A percentile compares a stretch with the other conserved stretches of the same genome.
phyloP scores from a whole-genome alignment of 2,113 vertebrate genomes.

The Panthera tigris region DNA sequence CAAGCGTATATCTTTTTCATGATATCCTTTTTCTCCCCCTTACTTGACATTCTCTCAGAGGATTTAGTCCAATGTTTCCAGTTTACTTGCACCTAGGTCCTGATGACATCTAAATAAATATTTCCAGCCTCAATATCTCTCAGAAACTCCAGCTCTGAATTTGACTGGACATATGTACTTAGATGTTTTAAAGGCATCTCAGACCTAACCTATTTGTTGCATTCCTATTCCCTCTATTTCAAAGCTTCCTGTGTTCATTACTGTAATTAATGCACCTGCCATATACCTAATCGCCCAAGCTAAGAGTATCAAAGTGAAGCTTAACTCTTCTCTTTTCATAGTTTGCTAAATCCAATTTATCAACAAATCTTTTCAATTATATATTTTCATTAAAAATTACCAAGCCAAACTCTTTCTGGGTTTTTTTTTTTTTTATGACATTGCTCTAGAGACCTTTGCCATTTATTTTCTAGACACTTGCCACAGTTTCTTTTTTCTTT shows the following conservation, averaged over 20 bases:
- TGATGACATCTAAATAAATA: constrained; percentile 29
- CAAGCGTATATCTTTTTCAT: constrained; percentile 40
- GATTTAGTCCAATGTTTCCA: constrained; percentile 39
- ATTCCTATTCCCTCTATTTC: background rate
- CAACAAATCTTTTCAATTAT: background rate
- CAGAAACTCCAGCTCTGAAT: background rate
- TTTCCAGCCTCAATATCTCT: background rate
- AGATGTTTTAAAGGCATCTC: background rate
- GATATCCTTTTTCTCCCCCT: background rate
- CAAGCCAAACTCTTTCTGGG: background rate
- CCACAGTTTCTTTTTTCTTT: background rate
- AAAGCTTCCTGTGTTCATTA: background rate
- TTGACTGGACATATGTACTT: background rate
- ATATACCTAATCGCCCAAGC: background rate
- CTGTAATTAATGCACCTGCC: background rate
- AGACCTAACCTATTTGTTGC: background rate
- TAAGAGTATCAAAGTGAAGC: background rate
- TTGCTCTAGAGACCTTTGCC: background rate
- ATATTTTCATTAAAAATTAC: background rate
- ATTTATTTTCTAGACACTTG: background rate
- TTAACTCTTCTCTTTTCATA: background rate
- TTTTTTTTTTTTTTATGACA: background rate
- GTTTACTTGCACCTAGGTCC: constrained; percentile 19
- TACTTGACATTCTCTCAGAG: constrained; percentile 8
- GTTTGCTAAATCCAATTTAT: background rate